A percentile compares a stretch with the other conserved stretches of the same genome.
phyloP scores from a whole-genome alignment of 2,888 invertebrate species.

The Cerastoderma edule region DNA sequence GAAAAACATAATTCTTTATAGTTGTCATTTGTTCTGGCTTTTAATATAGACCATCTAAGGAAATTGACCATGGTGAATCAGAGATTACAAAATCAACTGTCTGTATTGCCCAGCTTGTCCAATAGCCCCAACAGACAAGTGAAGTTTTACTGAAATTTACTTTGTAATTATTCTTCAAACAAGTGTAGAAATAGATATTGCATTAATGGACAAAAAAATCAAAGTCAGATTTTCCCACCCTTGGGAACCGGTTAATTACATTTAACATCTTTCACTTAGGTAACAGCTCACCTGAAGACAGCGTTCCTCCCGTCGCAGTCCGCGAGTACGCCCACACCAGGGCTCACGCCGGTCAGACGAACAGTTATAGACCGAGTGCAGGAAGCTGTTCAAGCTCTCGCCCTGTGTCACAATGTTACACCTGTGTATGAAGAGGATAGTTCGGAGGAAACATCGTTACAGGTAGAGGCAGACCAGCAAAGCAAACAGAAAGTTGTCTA shows the following conservation, averaged over 20 bases:
- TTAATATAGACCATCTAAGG: too few relatives aligned
- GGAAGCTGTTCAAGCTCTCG: conserved; percentile 96
- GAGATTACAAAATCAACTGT: too few relatives aligned
- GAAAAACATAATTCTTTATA: too few relatives aligned
- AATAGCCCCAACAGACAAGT: too few relatives aligned
- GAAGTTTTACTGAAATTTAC: too few relatives aligned
- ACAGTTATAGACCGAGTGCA: conserved; percentile 91
- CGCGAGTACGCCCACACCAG: conserved; percentile 65
- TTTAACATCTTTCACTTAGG: conserved; percentile 82
- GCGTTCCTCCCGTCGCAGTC: conserved; percentile 80
- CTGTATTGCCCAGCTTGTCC: too few relatives aligned
- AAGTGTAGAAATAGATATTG: not conserved
- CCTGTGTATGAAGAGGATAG: conserved; percentile 92
- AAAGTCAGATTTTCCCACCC: too few relatives aligned
- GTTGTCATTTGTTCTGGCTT: too few relatives aligned
- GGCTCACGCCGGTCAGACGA: conserved; percentile 86
- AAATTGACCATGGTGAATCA: too few relatives aligned
- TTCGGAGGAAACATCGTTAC: conserved; percentile 69
- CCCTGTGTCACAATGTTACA: conserved; percentile 99
- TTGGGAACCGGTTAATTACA: not conserved
- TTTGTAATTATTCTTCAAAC: not conserved
- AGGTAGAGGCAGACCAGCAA: conserved; percentile 81
- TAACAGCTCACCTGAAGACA: conserved; percentile 84
- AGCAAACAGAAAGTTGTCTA: conserved; percentile 85
- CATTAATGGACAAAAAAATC: too few relatives aligned